Conservation (phyloP, 2,113 vertebrate genomes). For the Calyptomena viridis region DNA sequence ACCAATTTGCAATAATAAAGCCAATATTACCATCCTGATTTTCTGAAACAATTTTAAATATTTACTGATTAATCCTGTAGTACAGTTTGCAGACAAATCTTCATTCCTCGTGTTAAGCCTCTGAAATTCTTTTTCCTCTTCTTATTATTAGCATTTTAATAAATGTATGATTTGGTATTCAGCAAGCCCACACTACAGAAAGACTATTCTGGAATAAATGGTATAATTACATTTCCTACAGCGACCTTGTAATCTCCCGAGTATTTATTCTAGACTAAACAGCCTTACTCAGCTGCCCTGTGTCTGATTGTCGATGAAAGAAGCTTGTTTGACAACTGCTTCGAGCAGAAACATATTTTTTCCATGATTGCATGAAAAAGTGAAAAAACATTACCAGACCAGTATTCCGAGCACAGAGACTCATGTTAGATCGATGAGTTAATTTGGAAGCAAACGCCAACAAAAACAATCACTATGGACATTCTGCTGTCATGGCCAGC, state of each 20-base stretch:
- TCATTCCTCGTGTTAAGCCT: background rate
- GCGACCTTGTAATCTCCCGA: slow-evolving; percentile 83
- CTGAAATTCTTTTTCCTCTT: background rate
- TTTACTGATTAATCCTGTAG: background rate
- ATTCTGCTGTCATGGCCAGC: slow-evolving; percentile 80
- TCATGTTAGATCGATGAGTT: slow-evolving; percentile 83
- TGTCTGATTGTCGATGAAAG: slow-evolving; percentile 87
- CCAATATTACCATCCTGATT: background rate
- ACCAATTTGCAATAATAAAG: background rate
- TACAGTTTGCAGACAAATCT: background rate
- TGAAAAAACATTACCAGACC: slow-evolving; percentile 80
- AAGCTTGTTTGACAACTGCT: slow-evolving; percentile 87
- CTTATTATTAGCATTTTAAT: slow-evolving; percentile 46
- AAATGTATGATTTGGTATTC: slow-evolving; percentile 64
- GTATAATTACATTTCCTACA: slow-evolving; percentile 85
- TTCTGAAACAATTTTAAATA: background rate
- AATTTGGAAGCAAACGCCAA: slow-evolving; percentile 85
- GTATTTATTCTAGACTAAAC: slow-evolving; percentile 92
- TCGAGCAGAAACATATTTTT: slow-evolving; percentile 86
- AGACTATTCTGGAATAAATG: slow-evolving; percentile 74
- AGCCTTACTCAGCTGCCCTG: slow-evolving; percentile 87
- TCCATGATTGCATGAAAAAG: slow-evolving; percentile 83
- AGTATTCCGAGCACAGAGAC: slow-evolving; percentile 77
- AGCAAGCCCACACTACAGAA: slow-evolving; percentile 63
- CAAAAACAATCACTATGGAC: slow-evolving; percentile 84